A percentile compares a stretch with the other conserved stretches of the same genome.
Conservation (phyloP, 35 echinoderm and acorn worm genomes). For the Hemicentrotus pulcherrimus region DNA sequence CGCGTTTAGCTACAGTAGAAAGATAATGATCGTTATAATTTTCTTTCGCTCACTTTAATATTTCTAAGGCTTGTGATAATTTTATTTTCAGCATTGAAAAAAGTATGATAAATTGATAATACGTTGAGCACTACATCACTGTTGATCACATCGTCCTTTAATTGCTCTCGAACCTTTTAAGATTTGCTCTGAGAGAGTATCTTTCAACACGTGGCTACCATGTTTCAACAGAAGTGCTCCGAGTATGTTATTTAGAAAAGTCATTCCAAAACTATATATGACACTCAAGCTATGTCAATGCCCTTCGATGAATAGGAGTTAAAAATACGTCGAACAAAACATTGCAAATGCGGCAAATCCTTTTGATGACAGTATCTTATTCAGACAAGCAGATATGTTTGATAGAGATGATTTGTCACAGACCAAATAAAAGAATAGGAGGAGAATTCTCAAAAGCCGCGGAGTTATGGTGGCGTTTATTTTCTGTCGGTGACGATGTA, state of each 20-base stretch:
- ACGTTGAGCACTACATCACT: neutral
- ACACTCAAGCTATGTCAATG: constrained; percentile 28
- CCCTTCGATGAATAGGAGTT: neutral
- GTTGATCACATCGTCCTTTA: neutral
- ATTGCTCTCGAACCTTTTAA: neutral
- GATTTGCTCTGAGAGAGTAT: neutral
- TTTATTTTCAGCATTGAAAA: neutral
- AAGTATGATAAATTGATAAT: neutral
- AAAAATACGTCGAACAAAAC: neutral
- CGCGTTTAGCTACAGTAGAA: neutral
- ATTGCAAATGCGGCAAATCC: constrained; percentile 28
- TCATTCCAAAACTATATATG: neutral
- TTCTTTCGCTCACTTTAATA: neutral
- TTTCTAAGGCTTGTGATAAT: neutral
- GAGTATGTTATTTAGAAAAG: neutral
- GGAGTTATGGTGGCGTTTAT: constrained; percentile 20
- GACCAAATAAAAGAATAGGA: constrained; percentile 28
- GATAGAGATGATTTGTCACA: constrained; percentile 44
- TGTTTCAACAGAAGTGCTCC: neutral
- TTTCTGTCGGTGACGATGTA: neutral
- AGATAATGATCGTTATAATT: neutral
- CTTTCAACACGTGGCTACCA: neutral
- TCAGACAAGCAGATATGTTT: constrained; percentile 9
- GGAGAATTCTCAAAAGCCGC: neutral
- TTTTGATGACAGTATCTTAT: constrained; percentile 51